These are phyloP conservation scores for Tychaedon coryphoeus DNA, from an alignment of 2,113 vertebrate species.

Conservation along the genomic window DNA sequence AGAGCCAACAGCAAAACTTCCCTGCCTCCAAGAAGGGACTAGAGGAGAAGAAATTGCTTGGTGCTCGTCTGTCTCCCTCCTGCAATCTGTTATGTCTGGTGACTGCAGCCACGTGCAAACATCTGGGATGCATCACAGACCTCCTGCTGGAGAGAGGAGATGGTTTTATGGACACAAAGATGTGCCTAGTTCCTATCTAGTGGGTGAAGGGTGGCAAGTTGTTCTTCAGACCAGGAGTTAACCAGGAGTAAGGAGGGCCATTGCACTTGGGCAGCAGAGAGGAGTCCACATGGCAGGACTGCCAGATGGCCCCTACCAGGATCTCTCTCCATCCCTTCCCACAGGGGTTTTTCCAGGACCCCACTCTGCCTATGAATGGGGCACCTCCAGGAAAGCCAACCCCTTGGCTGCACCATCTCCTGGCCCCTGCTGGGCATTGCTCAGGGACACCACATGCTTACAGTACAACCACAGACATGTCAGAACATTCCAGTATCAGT, in stretches of 20 bases:
- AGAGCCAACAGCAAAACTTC: neutral
- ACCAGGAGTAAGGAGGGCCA: neutral
- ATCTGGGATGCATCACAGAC: slow-evolving; percentile 38
- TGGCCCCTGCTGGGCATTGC: fast-evolving
- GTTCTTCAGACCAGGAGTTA: neutral
- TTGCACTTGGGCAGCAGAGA: neutral
- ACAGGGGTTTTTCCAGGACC: neutral
- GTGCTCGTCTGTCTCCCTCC: neutral
- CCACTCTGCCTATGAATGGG: fast-evolving
- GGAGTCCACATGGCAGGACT: fast-evolving
- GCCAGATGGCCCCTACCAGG: neutral
- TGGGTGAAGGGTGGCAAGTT: neutral
- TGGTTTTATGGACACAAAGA: neutral
- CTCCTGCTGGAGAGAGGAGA: slow-evolving; percentile 3
- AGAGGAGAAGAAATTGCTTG: neutral
- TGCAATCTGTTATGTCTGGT: neutral
- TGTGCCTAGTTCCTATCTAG: neutral
- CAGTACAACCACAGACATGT: neutral
- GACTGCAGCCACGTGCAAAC: neutral
- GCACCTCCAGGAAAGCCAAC: neutral
- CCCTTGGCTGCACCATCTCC: fast-evolving
- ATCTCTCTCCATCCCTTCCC: neutral
- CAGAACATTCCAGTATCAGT: neutral
- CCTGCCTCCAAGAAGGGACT: neutral
- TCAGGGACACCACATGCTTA: neutral